Evolutionary conservation across 2,797 vertebrate genomes (phyloP), one percentile per base, ranked within the genome.

Genomic region (Alexandromys oeconomus): DNA sequence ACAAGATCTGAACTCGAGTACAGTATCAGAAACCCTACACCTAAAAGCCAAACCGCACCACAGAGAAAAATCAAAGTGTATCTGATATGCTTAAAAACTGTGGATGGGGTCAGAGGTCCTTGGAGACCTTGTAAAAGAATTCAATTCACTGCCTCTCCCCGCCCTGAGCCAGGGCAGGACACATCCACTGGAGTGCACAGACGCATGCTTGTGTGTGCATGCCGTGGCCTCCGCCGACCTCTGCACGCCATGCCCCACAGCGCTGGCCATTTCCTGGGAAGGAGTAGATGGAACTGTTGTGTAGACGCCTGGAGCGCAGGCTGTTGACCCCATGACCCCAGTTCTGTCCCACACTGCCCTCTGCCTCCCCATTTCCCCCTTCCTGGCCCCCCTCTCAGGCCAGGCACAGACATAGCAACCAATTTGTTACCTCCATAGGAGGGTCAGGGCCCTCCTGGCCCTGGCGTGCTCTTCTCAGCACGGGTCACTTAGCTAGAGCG

Each of bases 251-350:
- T 91, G 96, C 96, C 96, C 97, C 25, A 80, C 25, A 97, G 97
- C 92, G 17, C 95, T 93, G 69, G 89, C 93, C 6, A 1, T 69
- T 98, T 98, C 97, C 97, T 10, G 0, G 97, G 96, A 96, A 98
- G 94, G 97, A 98, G 98, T 89, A 98, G 98, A 98, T 98, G 98
- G 98, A 98, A 98, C 98, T 96, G 98, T 98, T 97, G 97, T 98
- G 98, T 98, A 99, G 98, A 97, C 95, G 98, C 98, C 98, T 98
- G 98, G 98, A 98, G 97, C 98, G 98, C 99, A 99, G 99, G 98
- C 99, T 98, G 99, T 97, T 98, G 98, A 98, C 98, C 98, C 98
- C 76, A 99, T 99, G 99, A 99, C 99, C 99, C 98, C 97, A 99
- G 98, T 98, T 98, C 98, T 98, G 5, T 96, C 98, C 97, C 97